A percentile compares a stretch with the other conserved stretches of the same genome.
Conservation (phyloP, 1,140 invertebrate genomes). For the Chironomus striatipennis region DNA sequence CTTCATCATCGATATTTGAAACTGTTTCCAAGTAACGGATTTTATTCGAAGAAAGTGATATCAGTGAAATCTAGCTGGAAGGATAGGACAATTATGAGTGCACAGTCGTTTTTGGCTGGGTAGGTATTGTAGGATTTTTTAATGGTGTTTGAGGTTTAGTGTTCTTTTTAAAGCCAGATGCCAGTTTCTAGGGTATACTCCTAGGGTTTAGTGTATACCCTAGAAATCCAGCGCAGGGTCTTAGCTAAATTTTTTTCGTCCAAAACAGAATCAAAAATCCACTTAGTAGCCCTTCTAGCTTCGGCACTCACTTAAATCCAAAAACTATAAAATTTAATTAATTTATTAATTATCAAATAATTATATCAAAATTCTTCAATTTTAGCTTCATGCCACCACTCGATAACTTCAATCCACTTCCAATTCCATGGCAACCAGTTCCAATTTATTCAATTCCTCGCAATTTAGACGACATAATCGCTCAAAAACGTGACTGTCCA, state of each 20-base stretch:
- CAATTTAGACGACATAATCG: slow-evolving; percentile 40
- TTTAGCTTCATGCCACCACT: slow-evolving; percentile 61
- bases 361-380: neutral
- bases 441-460: slow-evolving; percentile 39
- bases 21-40: slow-evolving; percentile 51
- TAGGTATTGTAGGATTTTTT: neutral
- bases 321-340: neutral
- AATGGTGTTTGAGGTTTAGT: too few relatives aligned
- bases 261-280: too few relatives aligned
- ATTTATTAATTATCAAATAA: too few relatives aligned
- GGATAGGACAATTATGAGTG: slow-evolving; percentile 81
- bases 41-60: slow-evolving; percentile 55
- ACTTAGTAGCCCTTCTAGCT: too few relatives aligned
- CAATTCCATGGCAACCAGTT: slow-evolving; percentile 77
- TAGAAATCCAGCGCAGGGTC: too few relatives aligned
- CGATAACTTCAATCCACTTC: slow-evolving; percentile 60
- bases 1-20: slow-evolving; percentile 58
- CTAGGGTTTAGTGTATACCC: too few relatives aligned
- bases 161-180: too few relatives aligned
- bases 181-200: too few relatives aligned
- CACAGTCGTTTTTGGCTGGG: slow-evolving; percentile 68
- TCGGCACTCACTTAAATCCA: too few relatives aligned
- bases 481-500: slow-evolving; percentile 53
- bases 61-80: slow-evolving; percentile 67
- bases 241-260: too few relatives aligned